Evolutionary conservation across 2,797 vertebrate genomes (phyloP).

Genomic region (Valencia hispanica): DNA sequence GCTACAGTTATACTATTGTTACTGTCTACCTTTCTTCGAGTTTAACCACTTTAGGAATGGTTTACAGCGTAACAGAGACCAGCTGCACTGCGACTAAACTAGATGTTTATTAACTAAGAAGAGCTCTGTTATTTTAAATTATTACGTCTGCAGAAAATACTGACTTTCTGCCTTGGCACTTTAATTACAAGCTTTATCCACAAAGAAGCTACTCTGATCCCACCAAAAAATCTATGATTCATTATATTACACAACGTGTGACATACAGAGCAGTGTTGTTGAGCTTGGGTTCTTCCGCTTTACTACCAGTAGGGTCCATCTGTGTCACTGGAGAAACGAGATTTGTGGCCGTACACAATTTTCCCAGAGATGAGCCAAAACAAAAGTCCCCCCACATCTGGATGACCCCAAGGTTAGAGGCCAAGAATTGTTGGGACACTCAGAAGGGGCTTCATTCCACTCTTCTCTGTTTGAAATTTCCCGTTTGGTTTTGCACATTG

Average conservation of each 20-base stretch:
- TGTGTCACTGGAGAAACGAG: slow-evolving; percentile 67
- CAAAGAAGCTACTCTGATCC: slow-evolving; percentile 58
- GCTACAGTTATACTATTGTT: slow-evolving; percentile 8
- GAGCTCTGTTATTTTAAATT: slow-evolving; percentile 60
- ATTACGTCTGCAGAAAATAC: slow-evolving; percentile 64
- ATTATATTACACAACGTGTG: slow-evolving; percentile 66
- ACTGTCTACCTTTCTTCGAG: slow-evolving; percentile 3
- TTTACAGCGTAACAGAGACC: slow-evolving; percentile 44
- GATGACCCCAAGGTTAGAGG: slow-evolving; percentile 67
- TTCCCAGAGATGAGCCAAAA: slow-evolving; percentile 73
- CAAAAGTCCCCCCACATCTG: slow-evolving; percentile 76
- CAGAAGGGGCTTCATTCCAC: slow-evolving; percentile 45
- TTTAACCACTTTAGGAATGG: slow-evolving; percentile 34
- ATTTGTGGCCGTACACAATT: slow-evolving; percentile 50
- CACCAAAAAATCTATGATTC: slow-evolving; percentile 59
- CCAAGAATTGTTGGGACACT: slow-evolving; percentile 36
- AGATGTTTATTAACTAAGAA: slow-evolving; percentile 38
- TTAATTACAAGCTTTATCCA: slow-evolving; percentile 62
- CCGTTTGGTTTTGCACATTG: slow-evolving; percentile 25
- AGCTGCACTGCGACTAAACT: slow-evolving; percentile 45
- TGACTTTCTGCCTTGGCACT: slow-evolving; percentile 67
- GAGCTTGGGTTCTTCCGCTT: slow-evolving; percentile 60
- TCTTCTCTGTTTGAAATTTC: slow-evolving; percentile 40
- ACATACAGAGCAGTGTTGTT: slow-evolving; percentile 61
- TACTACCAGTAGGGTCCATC: slow-evolving; percentile 59